Evolutionary conservation across 2,888 invertebrate genomes (phyloP).

Genomic region (Hirtodrosophila duncani): DNA sequence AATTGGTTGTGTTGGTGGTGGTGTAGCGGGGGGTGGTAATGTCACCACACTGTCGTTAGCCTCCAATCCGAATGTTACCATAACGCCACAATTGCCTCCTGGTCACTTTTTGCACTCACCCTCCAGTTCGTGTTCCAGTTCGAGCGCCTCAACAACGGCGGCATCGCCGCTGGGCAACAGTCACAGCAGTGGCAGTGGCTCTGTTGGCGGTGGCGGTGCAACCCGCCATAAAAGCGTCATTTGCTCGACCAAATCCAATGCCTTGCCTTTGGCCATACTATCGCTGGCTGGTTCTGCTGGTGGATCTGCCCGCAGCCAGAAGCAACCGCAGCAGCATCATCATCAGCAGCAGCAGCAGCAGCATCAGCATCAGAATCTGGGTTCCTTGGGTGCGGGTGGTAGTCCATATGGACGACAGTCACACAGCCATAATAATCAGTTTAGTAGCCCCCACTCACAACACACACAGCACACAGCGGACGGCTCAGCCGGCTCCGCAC

Average conservation of each 20-base stretch:
- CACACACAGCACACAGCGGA: constrained; percentile 31
- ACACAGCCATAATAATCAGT: constrained; percentile 43
- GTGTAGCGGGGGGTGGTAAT: constrained; percentile 8
- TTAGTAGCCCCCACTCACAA: constrained; percentile 38
- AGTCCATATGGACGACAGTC: constrained; percentile 46
- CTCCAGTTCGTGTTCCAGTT: constrained; percentile 61
- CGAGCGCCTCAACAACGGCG: constrained; percentile 60
- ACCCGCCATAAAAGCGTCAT: constrained; percentile 76
- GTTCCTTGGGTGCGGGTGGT: no score
- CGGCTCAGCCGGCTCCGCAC: constrained; percentile 48
- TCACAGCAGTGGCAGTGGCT: not conserved
- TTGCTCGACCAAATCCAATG: constrained; percentile 73
- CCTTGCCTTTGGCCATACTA: constrained; percentile 57
- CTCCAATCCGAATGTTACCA: constrained; percentile 75
- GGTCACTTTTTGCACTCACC: constrained; percentile 68
- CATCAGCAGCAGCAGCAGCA: constrained; percentile 34
- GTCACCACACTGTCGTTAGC: constrained; percentile 70
- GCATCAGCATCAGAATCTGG: constrained; percentile 9
- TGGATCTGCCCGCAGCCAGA: constrained; percentile 9
- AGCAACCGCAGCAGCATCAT: constrained; percentile 22
- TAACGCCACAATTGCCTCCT: constrained; percentile 68
- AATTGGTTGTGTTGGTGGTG: constrained; percentile 35
- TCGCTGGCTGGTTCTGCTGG: constrained; percentile 36
- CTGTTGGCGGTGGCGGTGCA: constrained; percentile 3
- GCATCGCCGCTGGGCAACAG: constrained; percentile 53